Conservation (phyloP, 2,888 invertebrate genomes). For the Philhelius pedissequus region DNA sequence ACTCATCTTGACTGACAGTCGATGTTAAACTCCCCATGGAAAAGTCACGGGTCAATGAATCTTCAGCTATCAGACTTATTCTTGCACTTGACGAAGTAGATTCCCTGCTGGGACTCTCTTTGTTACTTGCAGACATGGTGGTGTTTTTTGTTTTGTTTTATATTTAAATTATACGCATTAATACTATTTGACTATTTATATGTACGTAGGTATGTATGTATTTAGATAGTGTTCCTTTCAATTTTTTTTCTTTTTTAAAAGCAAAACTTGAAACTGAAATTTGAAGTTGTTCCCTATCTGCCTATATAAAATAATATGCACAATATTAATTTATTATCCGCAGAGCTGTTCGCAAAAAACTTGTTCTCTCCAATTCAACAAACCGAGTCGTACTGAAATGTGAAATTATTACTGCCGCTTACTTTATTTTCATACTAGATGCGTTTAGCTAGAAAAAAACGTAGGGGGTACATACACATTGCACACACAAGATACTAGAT, state of each 20-base stretch:
- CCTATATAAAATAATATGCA: background rate
- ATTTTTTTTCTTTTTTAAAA: conserved; percentile 25
- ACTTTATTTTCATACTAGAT: conserved; percentile 36
- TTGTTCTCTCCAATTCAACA: conserved; percentile 57
- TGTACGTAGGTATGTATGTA: background rate
- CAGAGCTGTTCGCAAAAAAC: conserved; percentile 17
- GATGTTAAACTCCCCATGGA: conserved; percentile 85
- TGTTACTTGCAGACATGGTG: conserved; percentile 71
- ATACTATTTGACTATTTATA: background rate
- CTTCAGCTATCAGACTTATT: conserved; percentile 75
- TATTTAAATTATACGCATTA: conserved; percentile 28
- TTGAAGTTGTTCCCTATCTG: no score
- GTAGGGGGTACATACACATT: conserved; percentile 11
- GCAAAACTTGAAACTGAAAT: conserved; percentile 55
- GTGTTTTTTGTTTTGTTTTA: background rate
- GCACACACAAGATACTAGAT: conserved; percentile 32
- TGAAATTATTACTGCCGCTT: conserved; percentile 52
- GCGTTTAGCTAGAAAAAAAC: conserved; percentile 44
- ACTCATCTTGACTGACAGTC: conserved; percentile 87
- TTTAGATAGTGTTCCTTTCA: conserved; percentile 19
- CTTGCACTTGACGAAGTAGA: conserved; percentile 77
- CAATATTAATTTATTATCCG: background rate
- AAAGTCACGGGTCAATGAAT: conserved; percentile 83
- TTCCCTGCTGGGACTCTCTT: conserved; percentile 78
- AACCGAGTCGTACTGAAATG: conserved; percentile 64